Evolutionary conservation across 2,888 invertebrate genomes (phyloP).

Genomic region (Thecocarcelia acutangulata): DNA sequence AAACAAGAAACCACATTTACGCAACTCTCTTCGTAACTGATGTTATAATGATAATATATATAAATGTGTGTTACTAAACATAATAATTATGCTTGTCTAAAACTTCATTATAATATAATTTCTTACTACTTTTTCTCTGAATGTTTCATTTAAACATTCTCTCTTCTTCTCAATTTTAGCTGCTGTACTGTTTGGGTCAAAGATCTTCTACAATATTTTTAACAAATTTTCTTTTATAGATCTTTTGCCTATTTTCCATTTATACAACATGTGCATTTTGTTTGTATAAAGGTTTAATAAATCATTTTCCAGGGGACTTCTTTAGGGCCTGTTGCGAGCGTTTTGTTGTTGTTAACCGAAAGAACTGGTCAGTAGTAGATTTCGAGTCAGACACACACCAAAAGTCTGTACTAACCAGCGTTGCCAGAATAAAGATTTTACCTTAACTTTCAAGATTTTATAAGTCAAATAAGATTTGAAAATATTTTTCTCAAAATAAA

Average conservation of each 20-base stretch:
- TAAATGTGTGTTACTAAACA: not conserved
- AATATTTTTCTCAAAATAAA: too few species aligned
- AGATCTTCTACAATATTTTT: constrained; percentile 50
- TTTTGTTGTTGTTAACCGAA: constrained; percentile 7
- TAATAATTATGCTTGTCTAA: not conserved
- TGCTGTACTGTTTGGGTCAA: constrained; percentile 53
- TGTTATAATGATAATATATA: constrained; percentile 18
- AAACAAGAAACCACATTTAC: constrained; percentile 29
- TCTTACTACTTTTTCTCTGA: not conserved
- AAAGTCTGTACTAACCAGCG: too few species aligned
- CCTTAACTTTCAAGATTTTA: too few species aligned
- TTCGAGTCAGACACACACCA: not conserved
- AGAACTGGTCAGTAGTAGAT: constrained; percentile 37
- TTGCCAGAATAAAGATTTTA: too few species aligned
- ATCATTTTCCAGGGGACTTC: constrained; percentile 12
- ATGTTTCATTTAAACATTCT: constrained; percentile 8
- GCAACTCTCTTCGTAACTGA: constrained; percentile 19
- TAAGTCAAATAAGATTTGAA: too few species aligned
- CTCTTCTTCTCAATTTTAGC: not conserved
- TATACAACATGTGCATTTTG: not conserved
- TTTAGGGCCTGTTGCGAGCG: constrained; percentile 25
- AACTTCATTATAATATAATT: constrained; percentile 22
- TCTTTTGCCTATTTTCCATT: constrained; percentile 8
- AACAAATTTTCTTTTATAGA: constrained; percentile 10
- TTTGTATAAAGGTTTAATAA: not conserved